Evolutionary conservation across 2,888 invertebrate species (phyloP), one percentile per base, ranked within the genome.

Genomic region (Epistrophe eligans): DNA sequence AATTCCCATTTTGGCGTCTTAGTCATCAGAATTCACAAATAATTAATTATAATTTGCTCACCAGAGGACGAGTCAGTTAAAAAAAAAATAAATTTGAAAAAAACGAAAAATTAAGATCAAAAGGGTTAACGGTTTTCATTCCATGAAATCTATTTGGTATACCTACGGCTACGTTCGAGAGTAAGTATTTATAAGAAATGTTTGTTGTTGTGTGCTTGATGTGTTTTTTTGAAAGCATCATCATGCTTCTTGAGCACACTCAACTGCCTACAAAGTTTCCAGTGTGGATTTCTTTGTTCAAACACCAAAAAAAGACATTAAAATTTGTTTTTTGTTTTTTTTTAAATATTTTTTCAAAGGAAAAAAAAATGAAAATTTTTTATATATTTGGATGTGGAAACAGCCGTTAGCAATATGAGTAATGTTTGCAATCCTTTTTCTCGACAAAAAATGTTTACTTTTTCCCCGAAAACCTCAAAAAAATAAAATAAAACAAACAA

Each of bases 401-500:
- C 80, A 80, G 67, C 80, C 84, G 84, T 80, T 84, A 73, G 77
- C 67, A 50, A 45, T 67, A 84, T 84, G 80, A 77, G 76, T 84
- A 84, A 84, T 84, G 80, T 72, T 60, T 60, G 77, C 77, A 80
- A 84, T 84, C 71, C 84, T 76, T 84, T 76, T 80, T 72, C n/a
- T 19, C 35, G 28, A 77, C 60, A 73, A 76, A 73, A n/a, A 80
- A 77, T 84, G 77, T 80, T 80, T 84, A 72, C 77, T 80, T 66
- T 72, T 77, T 67, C 52, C 52, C 60, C 67, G 40, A 72, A 84
- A 84, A 80, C 28, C 24, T 24, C 52, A 80, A 79, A 58, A 48
- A 58, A n/a, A 24, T 4, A n/a, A 24, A 60, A 15, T 19, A 38
- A 77, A 28, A 66, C 4, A 66, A 57, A 15, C 10, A 48, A 60